Conservation (phyloP, 2,888 invertebrate genomes). For the Rhimphoctona megacephalus region DNA sequence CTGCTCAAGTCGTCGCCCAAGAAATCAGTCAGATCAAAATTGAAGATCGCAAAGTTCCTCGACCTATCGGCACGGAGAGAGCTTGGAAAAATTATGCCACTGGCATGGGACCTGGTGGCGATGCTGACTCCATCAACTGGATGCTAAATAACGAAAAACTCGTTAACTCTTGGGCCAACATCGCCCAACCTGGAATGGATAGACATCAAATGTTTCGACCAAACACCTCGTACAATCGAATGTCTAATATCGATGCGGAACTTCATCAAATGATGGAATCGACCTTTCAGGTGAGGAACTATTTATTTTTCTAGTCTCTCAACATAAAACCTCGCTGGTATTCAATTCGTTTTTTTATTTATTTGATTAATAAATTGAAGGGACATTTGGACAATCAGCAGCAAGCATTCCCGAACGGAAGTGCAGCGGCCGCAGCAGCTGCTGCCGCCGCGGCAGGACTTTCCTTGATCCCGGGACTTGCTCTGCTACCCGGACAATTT, state of each 20-base stretch:
- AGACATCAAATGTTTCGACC: constrained; percentile 82
- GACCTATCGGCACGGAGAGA: constrained; percentile 94
- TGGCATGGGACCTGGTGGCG: constrained; percentile 80
- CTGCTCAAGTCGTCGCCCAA: constrained; percentile 82
- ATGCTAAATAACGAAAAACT: constrained; percentile 84
- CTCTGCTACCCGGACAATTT: constrained; percentile 81
- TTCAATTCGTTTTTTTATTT: background rate
- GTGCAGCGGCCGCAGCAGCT: constrained; percentile 63
- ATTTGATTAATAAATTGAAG: constrained; percentile 67
- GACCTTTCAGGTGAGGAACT: constrained; percentile 82
- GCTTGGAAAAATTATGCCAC: constrained; percentile 88
- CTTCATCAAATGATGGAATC: constrained; percentile 85
- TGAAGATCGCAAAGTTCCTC: constrained; percentile 87
- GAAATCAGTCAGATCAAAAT: constrained; percentile 82
- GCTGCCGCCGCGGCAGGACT: constrained; percentile 72
- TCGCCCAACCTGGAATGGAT: constrained; percentile 80
- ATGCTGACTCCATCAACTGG: constrained; percentile 84
- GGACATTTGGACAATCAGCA: constrained; percentile 83
- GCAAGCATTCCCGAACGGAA: constrained; percentile 83
- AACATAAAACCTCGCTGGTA: background rate
- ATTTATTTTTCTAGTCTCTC: background rate
- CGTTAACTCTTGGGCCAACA: constrained; percentile 81
- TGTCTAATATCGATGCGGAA: constrained; percentile 83
- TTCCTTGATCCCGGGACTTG: constrained; percentile 81
- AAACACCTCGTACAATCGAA: constrained; percentile 80